Conservation (phyloP, 30 jellyfish, hydroid and myxozoan species). For the Hydractinia echinata region DNA sequence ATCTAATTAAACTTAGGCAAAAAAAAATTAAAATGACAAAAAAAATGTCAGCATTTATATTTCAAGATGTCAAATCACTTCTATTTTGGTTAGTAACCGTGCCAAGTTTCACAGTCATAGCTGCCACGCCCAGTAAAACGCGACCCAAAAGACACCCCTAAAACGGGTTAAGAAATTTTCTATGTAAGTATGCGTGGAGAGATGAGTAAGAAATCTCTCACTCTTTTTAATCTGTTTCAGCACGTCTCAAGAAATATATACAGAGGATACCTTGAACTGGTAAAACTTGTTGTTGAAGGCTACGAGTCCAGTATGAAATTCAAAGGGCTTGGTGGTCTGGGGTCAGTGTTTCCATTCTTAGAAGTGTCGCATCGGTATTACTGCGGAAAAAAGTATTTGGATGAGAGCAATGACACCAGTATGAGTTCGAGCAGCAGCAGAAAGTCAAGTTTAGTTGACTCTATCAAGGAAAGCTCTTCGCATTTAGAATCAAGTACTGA, state of each 20-base stretch:
- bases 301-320: conserved; percentile 54
- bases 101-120: too few species aligned
- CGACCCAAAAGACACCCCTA: too few species aligned
- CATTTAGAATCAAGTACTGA: conserved; percentile 34
- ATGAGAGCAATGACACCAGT: conserved; percentile 24
- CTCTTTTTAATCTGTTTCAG: conserved; percentile 15
- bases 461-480: not conserved
- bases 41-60: too few species aligned
- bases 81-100: too few species aligned
- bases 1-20: too few species aligned
- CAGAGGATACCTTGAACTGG: conserved; percentile 64
- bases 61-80: too few species aligned
- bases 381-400: conserved; percentile 79
- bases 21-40: too few species aligned
- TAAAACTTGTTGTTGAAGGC: conserved; percentile 70
- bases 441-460: not conserved
- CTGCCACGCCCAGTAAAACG: too few species aligned
- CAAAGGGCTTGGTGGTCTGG: conserved; percentile 77
- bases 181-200: too few species aligned
- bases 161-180: too few species aligned
- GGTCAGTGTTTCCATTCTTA: conserved; percentile 65
- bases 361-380: conserved; percentile 77
- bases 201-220: too few species aligned
- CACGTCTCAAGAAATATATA: conserved; percentile 73
- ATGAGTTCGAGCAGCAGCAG: conserved; percentile 7